Evolutionary conservation across 2,113 vertebrate genomes (phyloP).

Genomic region (Coptodon bakossiorum): DNA sequence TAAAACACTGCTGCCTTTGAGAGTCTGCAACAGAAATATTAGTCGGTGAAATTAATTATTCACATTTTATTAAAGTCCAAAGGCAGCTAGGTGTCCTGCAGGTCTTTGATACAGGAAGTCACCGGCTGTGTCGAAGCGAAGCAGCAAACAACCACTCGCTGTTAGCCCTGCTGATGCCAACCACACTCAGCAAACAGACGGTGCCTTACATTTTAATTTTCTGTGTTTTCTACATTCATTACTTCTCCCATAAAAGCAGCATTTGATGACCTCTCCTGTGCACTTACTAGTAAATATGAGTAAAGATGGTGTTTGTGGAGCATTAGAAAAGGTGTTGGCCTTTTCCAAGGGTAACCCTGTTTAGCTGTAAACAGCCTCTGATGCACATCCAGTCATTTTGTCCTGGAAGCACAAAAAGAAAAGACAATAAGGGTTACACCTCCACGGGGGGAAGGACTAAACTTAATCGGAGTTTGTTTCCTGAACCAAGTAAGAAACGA

Average conservation of each 20-base stretch:
- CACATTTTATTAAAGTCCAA: not conserved
- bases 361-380: not conserved
- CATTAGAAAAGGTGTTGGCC: not conserved
- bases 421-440: not conserved
- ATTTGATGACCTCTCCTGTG: not conserved
- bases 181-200: not conserved
- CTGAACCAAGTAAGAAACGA: not conserved
- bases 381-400: not conserved
- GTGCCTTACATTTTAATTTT: not conserved
- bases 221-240: not conserved
- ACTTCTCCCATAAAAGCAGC: not conserved
- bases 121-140: not conserved
- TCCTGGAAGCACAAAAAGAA: not conserved
- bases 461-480: not conserved
- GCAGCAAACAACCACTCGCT: not conserved
- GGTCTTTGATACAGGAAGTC: not conserved
- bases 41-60: not conserved
- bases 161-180: not conserved
- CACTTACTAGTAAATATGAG: not conserved
- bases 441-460: not conserved
- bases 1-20: not conserved
- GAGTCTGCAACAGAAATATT: not conserved
- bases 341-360: not conserved
- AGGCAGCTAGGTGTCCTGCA: not conserved
- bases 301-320: not conserved